Evolutionary conservation across 1,140 invertebrate species (phyloP).

Genomic region (Trinorchestia longiramus): DNA sequence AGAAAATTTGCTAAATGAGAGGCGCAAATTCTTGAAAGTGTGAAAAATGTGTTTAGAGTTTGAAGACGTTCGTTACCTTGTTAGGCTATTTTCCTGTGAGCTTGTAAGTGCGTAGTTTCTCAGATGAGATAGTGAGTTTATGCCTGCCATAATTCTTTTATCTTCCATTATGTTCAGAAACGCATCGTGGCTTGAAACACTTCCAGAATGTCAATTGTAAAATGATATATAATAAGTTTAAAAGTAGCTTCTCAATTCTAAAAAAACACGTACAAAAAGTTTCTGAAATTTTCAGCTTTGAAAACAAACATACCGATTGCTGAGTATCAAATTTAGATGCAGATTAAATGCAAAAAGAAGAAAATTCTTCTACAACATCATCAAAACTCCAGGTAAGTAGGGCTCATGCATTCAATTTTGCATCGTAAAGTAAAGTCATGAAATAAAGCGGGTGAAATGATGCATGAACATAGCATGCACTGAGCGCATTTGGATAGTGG

Average conservation of each 20-base stretch:
- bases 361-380: neutral
- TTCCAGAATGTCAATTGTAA: neutral
- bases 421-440: neutral
- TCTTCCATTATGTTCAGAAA: neutral
- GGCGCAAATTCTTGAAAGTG: neutral
- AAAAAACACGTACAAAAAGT: no score
- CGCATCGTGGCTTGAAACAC: neutral
- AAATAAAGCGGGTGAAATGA: no score
- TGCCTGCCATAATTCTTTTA: neutral
- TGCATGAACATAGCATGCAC: no score
- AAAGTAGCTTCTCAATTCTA: neutral
- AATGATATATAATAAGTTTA: neutral
- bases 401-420: neutral
- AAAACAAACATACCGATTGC: no score
- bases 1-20: conserved; percentile 19
- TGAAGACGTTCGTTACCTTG: neutral
- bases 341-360: no score
- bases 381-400: neutral
- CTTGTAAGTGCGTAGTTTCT: neutral
- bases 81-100: neutral
- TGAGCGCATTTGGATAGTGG: no score
- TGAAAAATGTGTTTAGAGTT: neutral
- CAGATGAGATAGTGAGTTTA: neutral
- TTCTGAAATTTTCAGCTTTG: no score
- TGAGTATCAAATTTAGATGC: no score